Evolutionary conservation across 2,113 vertebrate species (phyloP).

Genomic region (Oriolus oriolus): DNA sequence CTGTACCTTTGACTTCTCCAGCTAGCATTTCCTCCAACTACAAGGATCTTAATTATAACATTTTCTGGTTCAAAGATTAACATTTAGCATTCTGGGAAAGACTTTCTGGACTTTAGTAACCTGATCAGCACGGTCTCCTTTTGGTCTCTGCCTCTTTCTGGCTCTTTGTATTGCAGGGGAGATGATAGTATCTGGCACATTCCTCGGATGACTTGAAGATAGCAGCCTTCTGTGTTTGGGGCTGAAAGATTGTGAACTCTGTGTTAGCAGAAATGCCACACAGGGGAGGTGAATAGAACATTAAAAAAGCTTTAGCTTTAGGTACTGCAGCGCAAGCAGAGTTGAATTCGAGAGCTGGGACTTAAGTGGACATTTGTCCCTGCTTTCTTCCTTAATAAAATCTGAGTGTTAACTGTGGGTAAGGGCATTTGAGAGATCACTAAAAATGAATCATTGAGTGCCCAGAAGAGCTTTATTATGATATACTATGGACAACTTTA

Average conservation of each 20-base stretch:
- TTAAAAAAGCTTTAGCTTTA: constrained; percentile 77
- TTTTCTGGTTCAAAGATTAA: constrained; percentile 75
- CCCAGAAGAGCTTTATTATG: constrained; percentile 76
- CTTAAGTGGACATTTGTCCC: constrained; percentile 79
- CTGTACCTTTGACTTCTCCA: constrained; percentile 44
- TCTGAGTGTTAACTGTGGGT: constrained; percentile 76
- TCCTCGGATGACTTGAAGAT: constrained; percentile 87
- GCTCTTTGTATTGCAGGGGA: constrained; percentile 79
- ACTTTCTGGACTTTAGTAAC: constrained; percentile 72
- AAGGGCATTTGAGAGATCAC: constrained; percentile 76
- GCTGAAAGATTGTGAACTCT: constrained; percentile 78
- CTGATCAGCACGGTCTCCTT: constrained; percentile 67
- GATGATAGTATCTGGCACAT: constrained; percentile 91
- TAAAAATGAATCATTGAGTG: constrained; percentile 79
- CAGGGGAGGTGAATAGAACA: constrained; percentile 72
- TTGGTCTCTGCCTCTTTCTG: constrained; percentile 65
- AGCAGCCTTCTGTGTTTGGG: constrained; percentile 76
- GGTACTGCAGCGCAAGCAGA: constrained; percentile 68
- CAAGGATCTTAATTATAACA: constrained; percentile 72
- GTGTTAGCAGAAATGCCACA: constrained; percentile 77
- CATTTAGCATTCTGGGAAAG: constrained; percentile 65
- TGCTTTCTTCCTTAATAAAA: constrained; percentile 78
- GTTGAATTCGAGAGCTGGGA: constrained; percentile 80
- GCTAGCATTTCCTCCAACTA: constrained; percentile 55
- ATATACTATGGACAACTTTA: constrained; percentile 69